These are phyloP conservation scores for Macrotis lagotis DNA, from an alignment of 2,113 vertebrate genomes.

Conservation along the genomic window DNA sequence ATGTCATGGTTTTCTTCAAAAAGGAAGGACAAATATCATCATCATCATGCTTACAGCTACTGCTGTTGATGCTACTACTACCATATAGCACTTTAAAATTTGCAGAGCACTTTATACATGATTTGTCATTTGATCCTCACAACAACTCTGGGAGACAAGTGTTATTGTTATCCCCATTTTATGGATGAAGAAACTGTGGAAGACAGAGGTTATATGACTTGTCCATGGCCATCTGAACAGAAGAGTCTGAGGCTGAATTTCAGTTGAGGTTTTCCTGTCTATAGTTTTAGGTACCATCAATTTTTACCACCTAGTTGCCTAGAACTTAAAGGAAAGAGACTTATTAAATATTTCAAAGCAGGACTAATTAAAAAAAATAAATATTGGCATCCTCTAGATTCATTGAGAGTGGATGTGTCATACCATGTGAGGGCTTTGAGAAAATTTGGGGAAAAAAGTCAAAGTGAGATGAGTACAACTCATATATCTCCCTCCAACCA, in stretches of 20 bases:
- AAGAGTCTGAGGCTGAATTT: not conserved
- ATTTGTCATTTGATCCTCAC: not conserved
- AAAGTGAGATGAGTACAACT: not conserved
- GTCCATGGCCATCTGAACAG: too few relatives aligned
- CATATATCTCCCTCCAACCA: not conserved
- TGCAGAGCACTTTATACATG: not conserved
- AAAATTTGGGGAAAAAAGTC: not conserved
- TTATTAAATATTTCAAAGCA: not conserved
- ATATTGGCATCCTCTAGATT: not conserved
- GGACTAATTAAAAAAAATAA: slow-evolving; percentile 3
- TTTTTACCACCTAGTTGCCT: not conserved
- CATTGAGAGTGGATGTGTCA: not conserved
- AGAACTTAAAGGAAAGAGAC: not conserved
- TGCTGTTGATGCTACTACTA: too few relatives aligned
- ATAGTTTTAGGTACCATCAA: not conserved
- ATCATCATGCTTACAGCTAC: too few relatives aligned
- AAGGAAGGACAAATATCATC: too few relatives aligned
- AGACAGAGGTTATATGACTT: not conserved
- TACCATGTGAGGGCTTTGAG: not conserved
- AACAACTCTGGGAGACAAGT: not conserved
- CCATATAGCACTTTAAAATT: not conserved
- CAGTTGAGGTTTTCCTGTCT: not conserved
- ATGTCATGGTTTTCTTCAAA: too few relatives aligned
- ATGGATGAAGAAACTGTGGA: not conserved
- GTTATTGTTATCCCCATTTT: not conserved